phyloP scores from a whole-genome alignment of 1,140 invertebrate genomes.

The Neuroterus valhalla region DNA sequence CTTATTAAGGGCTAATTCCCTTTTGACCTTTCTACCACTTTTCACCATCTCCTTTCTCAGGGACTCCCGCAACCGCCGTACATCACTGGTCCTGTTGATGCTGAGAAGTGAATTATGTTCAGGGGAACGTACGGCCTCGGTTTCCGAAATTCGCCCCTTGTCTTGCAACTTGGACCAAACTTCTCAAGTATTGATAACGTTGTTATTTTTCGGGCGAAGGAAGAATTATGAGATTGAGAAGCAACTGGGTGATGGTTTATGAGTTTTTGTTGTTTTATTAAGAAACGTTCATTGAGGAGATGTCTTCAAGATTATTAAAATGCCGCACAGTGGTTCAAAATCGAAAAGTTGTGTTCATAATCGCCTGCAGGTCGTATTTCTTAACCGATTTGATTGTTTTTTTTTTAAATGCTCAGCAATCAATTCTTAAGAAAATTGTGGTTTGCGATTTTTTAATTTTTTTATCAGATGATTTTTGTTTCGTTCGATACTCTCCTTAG shows the following conservation, averaged over 20 bases:
- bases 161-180: not conserved
- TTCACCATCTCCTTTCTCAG: constrained; percentile 41
- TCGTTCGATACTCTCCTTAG: not conserved
- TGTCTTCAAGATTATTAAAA: too few relatives aligned
- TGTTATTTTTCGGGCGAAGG: not conserved
- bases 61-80: constrained; percentile 54
- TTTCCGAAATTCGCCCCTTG: not conserved
- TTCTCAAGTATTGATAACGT: not conserved
- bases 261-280: too few relatives aligned
- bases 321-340: too few relatives aligned
- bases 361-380: too few relatives aligned
- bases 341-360: too few relatives aligned
- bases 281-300: too few relatives aligned
- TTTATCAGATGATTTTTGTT: not conserved
- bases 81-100: constrained; percentile 54
- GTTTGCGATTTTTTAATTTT: not conserved
- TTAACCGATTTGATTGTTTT: too few relatives aligned
- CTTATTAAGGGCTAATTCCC: constrained; percentile 66
- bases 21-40: constrained; percentile 43
- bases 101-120: constrained; percentile 53
- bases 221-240: not conserved
- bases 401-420: too few relatives aligned
- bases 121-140: not conserved
- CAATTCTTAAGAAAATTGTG: too few relatives aligned
- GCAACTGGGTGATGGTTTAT: too few relatives aligned